These are phyloP conservation scores for Rhagoletis pomonella DNA, from an alignment of 1,140 invertebrate genomes.

Conservation along the genomic window DNA sequence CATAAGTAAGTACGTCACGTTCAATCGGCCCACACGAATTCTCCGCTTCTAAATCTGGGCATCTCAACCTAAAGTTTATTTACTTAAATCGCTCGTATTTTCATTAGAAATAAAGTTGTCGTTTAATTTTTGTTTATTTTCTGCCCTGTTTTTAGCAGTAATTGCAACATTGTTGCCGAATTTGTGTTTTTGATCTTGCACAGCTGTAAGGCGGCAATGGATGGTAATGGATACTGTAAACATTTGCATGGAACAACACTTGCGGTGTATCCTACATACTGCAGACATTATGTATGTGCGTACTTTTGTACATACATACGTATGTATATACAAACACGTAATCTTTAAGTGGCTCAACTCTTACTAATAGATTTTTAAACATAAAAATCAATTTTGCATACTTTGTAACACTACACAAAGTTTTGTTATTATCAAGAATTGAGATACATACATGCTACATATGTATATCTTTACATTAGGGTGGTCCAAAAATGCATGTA, in stretches of 20 bases:
- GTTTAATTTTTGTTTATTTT: conserved; percentile 3
- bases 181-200: conserved; percentile 24
- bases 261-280: not conserved
- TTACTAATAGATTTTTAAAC: no score
- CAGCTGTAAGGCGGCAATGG: conserved; percentile 8
- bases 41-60: not conserved
- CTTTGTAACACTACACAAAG: no score
- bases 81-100: conserved; percentile 35
- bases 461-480: no score
- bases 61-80: conserved; percentile 36
- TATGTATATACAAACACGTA: no score
- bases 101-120: conserved; percentile 48
- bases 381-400: no score
- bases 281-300: not conserved
- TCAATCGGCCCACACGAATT: conserved; percentile 16
- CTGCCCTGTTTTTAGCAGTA: not conserved
- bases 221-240: conserved; percentile 27
- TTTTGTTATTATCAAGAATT: no score
- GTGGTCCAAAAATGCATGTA: no score
- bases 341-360: no score
- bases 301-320: not conserved
- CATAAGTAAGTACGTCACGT: not conserved
- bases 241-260: not conserved
- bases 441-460: no score
- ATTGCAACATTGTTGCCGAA: conserved; percentile 37